Evolutionary conservation across 35 echinoderm and acorn worm species (phyloP).

Genomic region (Ophioderma brevispina): DNA sequence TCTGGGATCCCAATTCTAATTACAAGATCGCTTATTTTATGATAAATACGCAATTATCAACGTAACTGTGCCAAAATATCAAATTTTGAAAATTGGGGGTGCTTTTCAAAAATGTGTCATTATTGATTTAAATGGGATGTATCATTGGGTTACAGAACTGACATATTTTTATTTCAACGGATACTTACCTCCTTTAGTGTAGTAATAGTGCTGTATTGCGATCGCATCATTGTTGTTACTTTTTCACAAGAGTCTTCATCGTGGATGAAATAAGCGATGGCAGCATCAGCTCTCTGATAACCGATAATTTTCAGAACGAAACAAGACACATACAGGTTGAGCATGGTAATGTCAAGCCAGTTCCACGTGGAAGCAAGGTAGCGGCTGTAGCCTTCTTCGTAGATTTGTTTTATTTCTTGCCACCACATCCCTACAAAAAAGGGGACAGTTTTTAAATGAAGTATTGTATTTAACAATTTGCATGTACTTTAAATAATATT

Average conservation of each 20-base stretch:
- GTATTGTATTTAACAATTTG: too few species aligned
- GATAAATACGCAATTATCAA: too few species aligned
- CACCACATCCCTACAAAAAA: slow-evolving; percentile 86
- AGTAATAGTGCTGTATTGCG: slow-evolving; percentile 49
- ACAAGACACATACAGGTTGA: slow-evolving; percentile 81
- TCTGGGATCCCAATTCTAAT: too few species aligned
- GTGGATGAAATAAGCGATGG: slow-evolving; percentile 56
- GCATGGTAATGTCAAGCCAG: slow-evolving; percentile 93
- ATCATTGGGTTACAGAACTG: not conserved
- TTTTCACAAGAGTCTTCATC: slow-evolving; percentile 15
- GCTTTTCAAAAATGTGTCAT: too few species aligned
- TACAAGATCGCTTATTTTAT: too few species aligned
- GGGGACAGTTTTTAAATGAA: too few species aligned
- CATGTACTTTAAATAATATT: too few species aligned
- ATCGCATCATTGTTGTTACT: not conserved
- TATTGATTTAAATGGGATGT: too few species aligned
- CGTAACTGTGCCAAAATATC: too few species aligned
- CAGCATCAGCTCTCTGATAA: not conserved
- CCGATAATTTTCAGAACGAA: slow-evolving; percentile 60
- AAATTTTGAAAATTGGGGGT: too few species aligned
- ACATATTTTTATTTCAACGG: not conserved
- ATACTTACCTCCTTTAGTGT: slow-evolving; percentile 49
- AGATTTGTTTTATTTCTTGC: slow-evolving; percentile 94
- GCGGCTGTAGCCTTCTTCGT: slow-evolving; percentile 67
- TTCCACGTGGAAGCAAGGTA: slow-evolving; percentile 94